These are phyloP conservation scores for Venturia canescens DNA, from an alignment of 1,140 invertebrate genomes.

Conservation along the genomic window DNA sequence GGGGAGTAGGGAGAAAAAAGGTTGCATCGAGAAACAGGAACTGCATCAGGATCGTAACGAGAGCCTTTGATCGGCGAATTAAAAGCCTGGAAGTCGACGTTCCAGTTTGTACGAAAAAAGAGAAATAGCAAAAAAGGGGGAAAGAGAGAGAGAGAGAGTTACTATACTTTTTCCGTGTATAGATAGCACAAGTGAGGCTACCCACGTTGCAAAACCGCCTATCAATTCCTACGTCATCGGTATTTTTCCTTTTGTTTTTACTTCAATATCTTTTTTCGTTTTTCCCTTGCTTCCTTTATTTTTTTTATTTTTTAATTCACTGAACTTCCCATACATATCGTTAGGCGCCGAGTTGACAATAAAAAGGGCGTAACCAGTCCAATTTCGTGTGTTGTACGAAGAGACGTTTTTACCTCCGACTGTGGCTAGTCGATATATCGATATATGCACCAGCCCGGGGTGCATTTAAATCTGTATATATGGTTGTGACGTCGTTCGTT, in stretches of 20 bases:
- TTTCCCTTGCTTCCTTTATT: not conserved
- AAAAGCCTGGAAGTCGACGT: constrained; percentile 66
- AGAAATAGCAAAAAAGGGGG: too few species aligned
- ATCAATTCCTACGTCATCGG: not conserved
- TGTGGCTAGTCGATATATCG: not conserved
- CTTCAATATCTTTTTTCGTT: not conserved
- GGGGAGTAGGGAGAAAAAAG: not conserved
- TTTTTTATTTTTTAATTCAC: not conserved
- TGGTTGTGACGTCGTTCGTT: constrained; percentile 69
- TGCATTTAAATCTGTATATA: constrained; percentile 12
- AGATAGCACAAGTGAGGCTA: constrained; percentile 17
- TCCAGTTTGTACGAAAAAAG: constrained; percentile 29
- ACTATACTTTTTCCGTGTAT: not conserved
- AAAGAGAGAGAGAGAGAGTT: constrained; percentile 32
- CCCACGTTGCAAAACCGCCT: constrained; percentile 28
- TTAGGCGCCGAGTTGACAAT: not conserved
- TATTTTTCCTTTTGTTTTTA: not conserved
- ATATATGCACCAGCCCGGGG: not conserved
- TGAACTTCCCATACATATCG: constrained; percentile 12
- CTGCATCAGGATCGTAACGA: constrained; percentile 52
- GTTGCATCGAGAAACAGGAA: constrained; percentile 5
- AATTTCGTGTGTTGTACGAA: not conserved
- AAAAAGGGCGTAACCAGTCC: not conserved
- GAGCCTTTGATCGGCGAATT: constrained; percentile 74
- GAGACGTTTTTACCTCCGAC: not conserved